Conservation (phyloP, 2,113 vertebrate genomes). For the Orthonyx spaldingii region DNA sequence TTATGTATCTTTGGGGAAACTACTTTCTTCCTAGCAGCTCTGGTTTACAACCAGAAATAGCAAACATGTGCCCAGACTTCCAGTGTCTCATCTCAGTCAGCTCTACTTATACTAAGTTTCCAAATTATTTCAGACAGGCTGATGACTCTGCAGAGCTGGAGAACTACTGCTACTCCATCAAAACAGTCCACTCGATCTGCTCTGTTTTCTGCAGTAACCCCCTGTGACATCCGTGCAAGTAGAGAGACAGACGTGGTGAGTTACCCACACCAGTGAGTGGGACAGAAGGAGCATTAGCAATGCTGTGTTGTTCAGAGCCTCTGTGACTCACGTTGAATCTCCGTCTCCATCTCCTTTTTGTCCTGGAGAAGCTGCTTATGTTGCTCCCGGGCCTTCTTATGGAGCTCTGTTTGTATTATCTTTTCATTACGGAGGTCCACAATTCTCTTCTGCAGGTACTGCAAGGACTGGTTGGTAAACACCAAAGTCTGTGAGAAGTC, state of each 20-base stretch:
- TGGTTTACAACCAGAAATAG: background rate
- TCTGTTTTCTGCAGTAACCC: background rate
- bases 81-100: background rate
- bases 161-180: background rate
- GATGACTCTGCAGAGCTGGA: background rate
- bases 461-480: constrained; percentile 74
- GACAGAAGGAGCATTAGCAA: background rate
- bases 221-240: background rate
- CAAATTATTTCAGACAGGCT: background rate
- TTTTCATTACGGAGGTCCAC: constrained; percentile 79
- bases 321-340: constrained; percentile 73
- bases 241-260: background rate
- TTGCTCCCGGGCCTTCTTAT: constrained; percentile 73
- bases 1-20: background rate
- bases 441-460: constrained; percentile 75
- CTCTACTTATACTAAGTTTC: background rate
- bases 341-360: constrained; percentile 73
- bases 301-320: background rate
- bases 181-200: background rate
- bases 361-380: constrained; percentile 77
- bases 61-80: background rate
- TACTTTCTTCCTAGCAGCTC: background rate
- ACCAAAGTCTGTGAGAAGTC: constrained; percentile 80
- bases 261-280: background rate
- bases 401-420: constrained; percentile 71